Conservation (phyloP, 1,140 invertebrate genomes). For the Drosophila bocqueti region DNA sequence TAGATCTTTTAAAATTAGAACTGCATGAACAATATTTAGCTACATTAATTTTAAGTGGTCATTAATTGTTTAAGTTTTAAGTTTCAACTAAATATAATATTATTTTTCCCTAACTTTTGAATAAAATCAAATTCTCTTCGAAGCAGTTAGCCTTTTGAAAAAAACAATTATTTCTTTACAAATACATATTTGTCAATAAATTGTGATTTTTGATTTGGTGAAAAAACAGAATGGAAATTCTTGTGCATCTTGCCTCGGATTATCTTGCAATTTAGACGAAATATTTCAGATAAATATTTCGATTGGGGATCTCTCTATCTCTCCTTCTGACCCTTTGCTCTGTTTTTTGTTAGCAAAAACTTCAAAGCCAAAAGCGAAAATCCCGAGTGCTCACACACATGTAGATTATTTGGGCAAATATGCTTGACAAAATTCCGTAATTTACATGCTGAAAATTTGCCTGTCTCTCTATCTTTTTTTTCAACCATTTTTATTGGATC, state of each 20-base stretch:
- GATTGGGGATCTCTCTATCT: conserved; percentile 1
- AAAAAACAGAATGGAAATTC: not conserved
- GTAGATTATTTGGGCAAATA: conserved; percentile 36
- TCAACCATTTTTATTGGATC: conserved; percentile 20
- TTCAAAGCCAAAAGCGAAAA: conserved; percentile 21
- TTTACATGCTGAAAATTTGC: conserved; percentile 27
- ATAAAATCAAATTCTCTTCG: too few species aligned
- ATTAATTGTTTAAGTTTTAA: not conserved
- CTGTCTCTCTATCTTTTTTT: not conserved
- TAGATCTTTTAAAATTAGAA: not conserved
- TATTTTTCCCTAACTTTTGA: not conserved
- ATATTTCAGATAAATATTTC: conserved; percentile 21
- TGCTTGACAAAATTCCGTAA: conserved; percentile 37
- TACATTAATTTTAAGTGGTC: not conserved
- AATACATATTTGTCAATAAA: conserved; percentile 10
- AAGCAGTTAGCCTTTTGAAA: not conserved
- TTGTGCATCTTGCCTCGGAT: conserved; percentile 4
- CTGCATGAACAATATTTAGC: rapidly evolving
- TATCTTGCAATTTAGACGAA: conserved; percentile 16
- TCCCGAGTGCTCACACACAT: conserved; percentile 17
- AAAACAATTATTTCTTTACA: conserved; percentile 4
- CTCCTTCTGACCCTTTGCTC: not conserved
- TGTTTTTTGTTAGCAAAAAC: not conserved
- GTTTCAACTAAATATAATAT: not conserved
- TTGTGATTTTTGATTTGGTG: not conserved